Evolutionary conservation across 2,888 invertebrate genomes (phyloP), one percentile per base, ranked within the genome.

Genomic region (Atrina japonica): DNA sequence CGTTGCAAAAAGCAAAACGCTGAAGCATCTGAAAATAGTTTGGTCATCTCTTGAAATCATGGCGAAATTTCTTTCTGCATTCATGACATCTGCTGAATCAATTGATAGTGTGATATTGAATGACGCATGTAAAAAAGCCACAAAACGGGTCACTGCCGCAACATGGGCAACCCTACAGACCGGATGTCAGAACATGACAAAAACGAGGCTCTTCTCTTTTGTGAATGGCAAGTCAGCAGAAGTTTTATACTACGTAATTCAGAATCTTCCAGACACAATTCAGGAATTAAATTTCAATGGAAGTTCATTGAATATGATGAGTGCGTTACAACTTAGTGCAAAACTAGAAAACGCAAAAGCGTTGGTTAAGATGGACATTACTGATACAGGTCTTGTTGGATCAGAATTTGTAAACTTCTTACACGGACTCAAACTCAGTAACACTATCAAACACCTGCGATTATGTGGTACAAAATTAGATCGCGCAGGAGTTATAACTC

Each of bases 381-480:
- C 80, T n/a, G 66, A 80, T 25, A 78, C 83, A 7, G 67, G 77
- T 41, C 69, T 86, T 18, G 76, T 75, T 18, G 78, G 82, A 30
- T 80, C 83, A 2, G 85, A 85, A 47, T 80, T 87, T 29, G 79
- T 83, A 3, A 76, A 83, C n/a, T 72, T 88, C 23, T 70, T 84
- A 18, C 81, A 84, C 45, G 86, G 87, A 0, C 73, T 88, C 52
- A 83, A 84, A 47, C 75, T 83, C 52, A 84, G 82, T 55, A 73
- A 74, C 14, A 76, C 84, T 0, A 77, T 88, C n/a, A 52, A 68
- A 1, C 97, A 97, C 89, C 91, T 99, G 70, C 98, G 98, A 91
- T 91, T 99, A 76, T 97, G 98, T 2, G 98, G 98, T 92, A 98
- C 98, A 92, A 97, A 98, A 78, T 92, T 99, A 77, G 99, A 86